phyloP scores from a whole-genome alignment of 2,113 vertebrate genomes.

The Marmota flaviventris region DNA sequence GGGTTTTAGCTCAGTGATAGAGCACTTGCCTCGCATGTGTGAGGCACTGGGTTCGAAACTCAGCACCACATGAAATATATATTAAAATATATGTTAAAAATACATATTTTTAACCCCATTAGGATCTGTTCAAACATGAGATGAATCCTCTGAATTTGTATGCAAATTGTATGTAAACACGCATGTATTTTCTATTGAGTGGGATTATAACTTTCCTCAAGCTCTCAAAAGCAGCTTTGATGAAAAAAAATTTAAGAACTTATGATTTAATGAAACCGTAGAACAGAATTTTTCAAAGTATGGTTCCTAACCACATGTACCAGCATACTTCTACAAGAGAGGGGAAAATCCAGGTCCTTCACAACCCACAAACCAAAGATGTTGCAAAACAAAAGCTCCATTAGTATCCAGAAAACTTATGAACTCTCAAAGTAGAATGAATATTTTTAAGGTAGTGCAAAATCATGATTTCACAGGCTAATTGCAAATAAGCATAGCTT shows the following conservation, averaged over 20 bases:
- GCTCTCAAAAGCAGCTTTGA: slow-evolving; percentile 54
- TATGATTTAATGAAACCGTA: slow-evolving; percentile 65
- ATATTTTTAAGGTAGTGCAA: neutral
- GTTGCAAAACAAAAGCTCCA: slow-evolving; percentile 27
- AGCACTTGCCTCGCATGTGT: no score
- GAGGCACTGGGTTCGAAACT: no score
- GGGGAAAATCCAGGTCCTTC: neutral
- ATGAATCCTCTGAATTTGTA: neutral
- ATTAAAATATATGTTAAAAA: no score
- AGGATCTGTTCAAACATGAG: neutral
- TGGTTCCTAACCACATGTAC: slow-evolving; percentile 44
- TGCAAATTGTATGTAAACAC: neutral
- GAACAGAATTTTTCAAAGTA: slow-evolving; percentile 36
- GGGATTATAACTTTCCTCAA: neutral
- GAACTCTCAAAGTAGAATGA: slow-evolving; percentile 23
- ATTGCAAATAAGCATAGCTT: neutral
- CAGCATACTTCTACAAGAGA: neutral
- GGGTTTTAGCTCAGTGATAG: no score
- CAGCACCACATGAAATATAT: no score
- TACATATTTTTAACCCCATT: neutral
- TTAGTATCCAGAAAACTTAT: slow-evolving; percentile 40
- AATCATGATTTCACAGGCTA: slow-evolving; percentile 39
- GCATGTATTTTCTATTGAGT: slow-evolving; percentile 22
- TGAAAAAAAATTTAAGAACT: slow-evolving; percentile 39
- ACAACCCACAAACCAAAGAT: slow-evolving; percentile 59